Conservation (phyloP, 2,888 invertebrate species). For the Megastigmus dorsalis region DNA sequence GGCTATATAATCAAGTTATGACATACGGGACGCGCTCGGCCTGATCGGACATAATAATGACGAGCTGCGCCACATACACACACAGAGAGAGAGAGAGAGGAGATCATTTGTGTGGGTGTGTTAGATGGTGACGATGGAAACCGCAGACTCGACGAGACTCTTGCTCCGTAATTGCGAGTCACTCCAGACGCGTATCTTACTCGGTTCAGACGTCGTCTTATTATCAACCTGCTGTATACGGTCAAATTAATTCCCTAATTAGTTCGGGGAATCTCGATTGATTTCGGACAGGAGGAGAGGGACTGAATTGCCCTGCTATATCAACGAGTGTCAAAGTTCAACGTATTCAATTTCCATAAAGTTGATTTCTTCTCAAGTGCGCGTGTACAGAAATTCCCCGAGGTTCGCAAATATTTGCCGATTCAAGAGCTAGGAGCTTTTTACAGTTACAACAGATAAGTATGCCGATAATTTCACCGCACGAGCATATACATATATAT, state of each 20-base stretch:
- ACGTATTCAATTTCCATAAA: no score
- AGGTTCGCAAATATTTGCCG: no score
- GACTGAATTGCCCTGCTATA: no score
- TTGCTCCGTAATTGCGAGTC: neutral
- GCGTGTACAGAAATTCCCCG: no score
- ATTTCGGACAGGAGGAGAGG: no score
- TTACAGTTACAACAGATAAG: no score
- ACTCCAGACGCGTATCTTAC: neutral
- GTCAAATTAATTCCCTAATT: conserved; percentile 31
- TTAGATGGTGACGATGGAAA: neutral
- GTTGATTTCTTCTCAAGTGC: no score
- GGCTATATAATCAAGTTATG: conserved; percentile 39
- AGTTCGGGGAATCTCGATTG: conserved; percentile 20
- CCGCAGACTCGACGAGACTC: conserved; percentile 3
- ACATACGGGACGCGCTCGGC: neutral
- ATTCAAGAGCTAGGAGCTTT: no score
- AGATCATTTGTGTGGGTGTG: neutral
- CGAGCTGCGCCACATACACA: no score
- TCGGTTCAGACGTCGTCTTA: neutral
- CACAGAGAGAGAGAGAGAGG: no score
- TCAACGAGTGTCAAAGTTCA: neutral
- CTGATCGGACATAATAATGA: neutral
- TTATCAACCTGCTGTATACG: conserved; percentile 12
- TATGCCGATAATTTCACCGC: no score
- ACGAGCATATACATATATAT: no score